phyloP scores from a whole-genome alignment of 2,113 vertebrate genomes.

The Erythrocercus mccallii region DNA sequence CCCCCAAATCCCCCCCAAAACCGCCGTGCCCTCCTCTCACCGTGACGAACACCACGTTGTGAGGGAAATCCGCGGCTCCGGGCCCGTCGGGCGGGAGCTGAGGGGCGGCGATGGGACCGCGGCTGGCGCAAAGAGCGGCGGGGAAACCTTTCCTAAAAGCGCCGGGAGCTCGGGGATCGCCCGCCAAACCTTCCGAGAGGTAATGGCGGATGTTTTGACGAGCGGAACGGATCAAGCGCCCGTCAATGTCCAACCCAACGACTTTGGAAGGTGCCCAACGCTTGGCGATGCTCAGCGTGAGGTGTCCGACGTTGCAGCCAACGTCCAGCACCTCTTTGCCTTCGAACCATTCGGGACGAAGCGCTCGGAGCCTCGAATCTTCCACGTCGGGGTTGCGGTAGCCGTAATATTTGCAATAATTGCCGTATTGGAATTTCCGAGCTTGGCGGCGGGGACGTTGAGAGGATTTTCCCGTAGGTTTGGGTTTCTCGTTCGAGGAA shows the following conservation, averaged over 20 bases:
- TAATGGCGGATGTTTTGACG: too few species aligned
- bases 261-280: background rate
- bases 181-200: too few species aligned
- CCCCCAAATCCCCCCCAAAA: too few species aligned
- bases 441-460: too few species aligned
- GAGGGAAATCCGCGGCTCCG: constrained; percentile 73
- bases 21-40: too few species aligned
- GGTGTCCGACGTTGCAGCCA: background rate
- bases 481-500: too few species aligned
- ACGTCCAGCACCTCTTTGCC: background rate
- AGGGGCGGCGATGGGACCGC: background rate
- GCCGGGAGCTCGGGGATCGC: too few species aligned
- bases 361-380: background rate
- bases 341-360: background rate
- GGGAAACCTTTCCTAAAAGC: background rate
- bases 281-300: background rate
- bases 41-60: constrained; percentile 87
- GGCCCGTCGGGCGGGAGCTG: constrained; percentile 57
- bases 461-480: too few species aligned
- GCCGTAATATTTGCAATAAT: background rate
- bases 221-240: too few species aligned
- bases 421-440: background rate
- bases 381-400: background rate
- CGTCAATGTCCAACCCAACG: too few species aligned
- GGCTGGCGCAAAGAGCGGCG: background rate